These are phyloP conservation scores for Leucopsar rothschildi DNA, from an alignment of 2,113 vertebrate species.

Conservation along the genomic window DNA sequence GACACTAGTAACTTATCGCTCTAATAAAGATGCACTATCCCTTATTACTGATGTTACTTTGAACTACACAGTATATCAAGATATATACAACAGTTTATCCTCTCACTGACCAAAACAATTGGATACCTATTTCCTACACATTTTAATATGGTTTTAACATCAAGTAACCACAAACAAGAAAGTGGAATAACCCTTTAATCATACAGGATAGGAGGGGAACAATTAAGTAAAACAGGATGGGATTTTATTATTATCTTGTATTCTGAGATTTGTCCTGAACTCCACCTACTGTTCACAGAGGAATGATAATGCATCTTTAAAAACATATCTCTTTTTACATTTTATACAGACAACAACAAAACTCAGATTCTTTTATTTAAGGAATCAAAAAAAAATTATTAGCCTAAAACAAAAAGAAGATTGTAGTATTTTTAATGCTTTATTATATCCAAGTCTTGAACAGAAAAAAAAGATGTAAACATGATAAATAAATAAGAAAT, in stretches of 20 bases:
- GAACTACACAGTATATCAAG: slow-evolving; percentile 72
- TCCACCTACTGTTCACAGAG: slow-evolving; percentile 67
- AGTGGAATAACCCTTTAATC: slow-evolving; percentile 76
- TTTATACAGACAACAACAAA: slow-evolving; percentile 71
- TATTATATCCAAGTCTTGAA: slow-evolving; percentile 72
- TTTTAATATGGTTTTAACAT: slow-evolving; percentile 65
- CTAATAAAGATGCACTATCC: slow-evolving; percentile 72
- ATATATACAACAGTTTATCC: slow-evolving; percentile 71
- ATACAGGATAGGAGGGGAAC: slow-evolving; percentile 64
- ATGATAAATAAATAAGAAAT: slow-evolving; percentile 84
- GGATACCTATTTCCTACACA: slow-evolving; percentile 74
- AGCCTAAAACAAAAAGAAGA: slow-evolving; percentile 49
- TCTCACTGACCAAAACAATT: slow-evolving; percentile 71
- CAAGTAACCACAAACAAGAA: slow-evolving; percentile 76
- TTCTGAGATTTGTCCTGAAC: slow-evolving; percentile 48
- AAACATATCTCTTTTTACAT: slow-evolving; percentile 69
- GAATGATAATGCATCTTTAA: slow-evolving; percentile 71
- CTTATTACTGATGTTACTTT: slow-evolving; percentile 63
- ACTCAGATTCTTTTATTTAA: slow-evolving; percentile 58
- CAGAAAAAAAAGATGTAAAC: slow-evolving; percentile 78
- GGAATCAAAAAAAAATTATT: slow-evolving; percentile 54
- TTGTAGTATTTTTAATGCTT: slow-evolving; percentile 74
- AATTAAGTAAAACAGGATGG: slow-evolving; percentile 58
- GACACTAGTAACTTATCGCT: slow-evolving; percentile 56
- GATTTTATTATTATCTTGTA: slow-evolving; percentile 59